A percentile compares a stretch with the other conserved stretches of the same genome.
Conservation (phyloP, 92 coral and sea anemone genomes). For the Bergia sp. region DNA sequence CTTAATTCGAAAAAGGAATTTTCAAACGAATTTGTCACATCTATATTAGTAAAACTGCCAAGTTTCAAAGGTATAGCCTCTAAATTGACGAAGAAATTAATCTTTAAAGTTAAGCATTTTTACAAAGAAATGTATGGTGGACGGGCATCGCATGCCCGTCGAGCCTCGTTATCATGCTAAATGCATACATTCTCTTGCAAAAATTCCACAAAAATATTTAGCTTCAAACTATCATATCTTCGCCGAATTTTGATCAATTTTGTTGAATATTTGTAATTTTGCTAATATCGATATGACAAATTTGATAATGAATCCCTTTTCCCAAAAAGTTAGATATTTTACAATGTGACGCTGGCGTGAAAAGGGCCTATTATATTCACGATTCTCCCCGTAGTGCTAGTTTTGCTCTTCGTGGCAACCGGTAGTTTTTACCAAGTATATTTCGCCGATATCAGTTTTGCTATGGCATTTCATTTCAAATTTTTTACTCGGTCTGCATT, state of each 20-base stretch:
- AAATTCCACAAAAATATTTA: neutral
- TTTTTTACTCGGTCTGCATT: too few relatives aligned
- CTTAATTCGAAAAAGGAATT: neutral
- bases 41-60: too few relatives aligned
- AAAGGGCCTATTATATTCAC: too few relatives aligned
- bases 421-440: too few relatives aligned
- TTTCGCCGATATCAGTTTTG: too few relatives aligned
- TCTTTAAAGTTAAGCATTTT: neutral
- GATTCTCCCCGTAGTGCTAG: too few relatives aligned
- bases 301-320: neutral
- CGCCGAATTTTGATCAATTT: neutral
- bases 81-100: neutral
- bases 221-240: neutral
- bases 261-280: neutral
- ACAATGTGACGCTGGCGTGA: neutral
- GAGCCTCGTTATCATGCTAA: neutral
- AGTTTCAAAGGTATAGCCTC: too few relatives aligned
- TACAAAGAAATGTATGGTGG: conserved; percentile 9
- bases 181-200: neutral
- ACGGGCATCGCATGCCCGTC: neutral
- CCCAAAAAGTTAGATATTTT: neutral
- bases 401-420: too few relatives aligned
- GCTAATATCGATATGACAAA: neutral
- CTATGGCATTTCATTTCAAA: too few relatives aligned
- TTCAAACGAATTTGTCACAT: too few relatives aligned